phyloP scores from a whole-genome alignment of 2,113 vertebrate genomes.

The Elephantulus edwardii region DNA sequence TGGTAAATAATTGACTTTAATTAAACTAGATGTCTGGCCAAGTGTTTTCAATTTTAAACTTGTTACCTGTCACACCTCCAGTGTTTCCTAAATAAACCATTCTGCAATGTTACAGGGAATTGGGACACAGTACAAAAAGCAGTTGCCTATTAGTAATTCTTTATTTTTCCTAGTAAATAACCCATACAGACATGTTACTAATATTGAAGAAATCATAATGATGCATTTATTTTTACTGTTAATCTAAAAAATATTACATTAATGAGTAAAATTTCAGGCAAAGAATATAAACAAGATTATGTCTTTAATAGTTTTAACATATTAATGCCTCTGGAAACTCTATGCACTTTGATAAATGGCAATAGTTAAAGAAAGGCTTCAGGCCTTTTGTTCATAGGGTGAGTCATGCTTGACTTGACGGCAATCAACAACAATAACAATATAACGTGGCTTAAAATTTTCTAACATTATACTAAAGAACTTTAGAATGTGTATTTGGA shows the following conservation, averaged over 20 bases:
- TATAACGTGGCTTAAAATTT: not conserved
- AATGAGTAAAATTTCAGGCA: not conserved
- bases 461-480: not conserved
- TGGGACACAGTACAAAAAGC: slow-evolving; percentile 8
- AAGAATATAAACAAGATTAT: not conserved
- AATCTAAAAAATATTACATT: not conserved
- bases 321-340: not conserved
- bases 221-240: not conserved
- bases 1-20: not conserved
- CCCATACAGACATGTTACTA: not conserved
- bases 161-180: not conserved
- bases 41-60: not conserved
- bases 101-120: not conserved
- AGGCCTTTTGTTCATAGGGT: too few relatives aligned
- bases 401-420: too few relatives aligned
- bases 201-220: not conserved
- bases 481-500: not conserved
- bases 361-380: too few relatives aligned
- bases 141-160: not conserved
- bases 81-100: not conserved
- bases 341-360: too few relatives aligned
- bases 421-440: too few relatives aligned
- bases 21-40: not conserved
- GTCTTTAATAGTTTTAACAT: not conserved
- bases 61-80: not conserved